Evolutionary conservation across 2,888 invertebrate genomes (phyloP), one percentile per base, ranked within the genome.

Genomic region (Dexiosoma caninum): DNA sequence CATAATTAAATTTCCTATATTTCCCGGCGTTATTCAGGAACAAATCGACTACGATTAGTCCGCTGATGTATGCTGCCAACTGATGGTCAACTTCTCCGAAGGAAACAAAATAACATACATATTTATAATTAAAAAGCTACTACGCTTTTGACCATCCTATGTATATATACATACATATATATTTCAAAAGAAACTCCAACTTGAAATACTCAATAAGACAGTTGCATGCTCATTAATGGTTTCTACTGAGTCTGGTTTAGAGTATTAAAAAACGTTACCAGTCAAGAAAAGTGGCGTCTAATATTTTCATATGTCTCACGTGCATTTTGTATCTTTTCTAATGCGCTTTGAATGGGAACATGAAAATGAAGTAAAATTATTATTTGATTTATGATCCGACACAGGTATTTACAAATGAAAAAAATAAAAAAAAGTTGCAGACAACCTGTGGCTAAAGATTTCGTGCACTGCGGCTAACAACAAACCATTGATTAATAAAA

Each of bases 321-420:
- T 30, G 19, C 6, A 19, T 59, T 44, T 53, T 62, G 30, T 40
- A n/a, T 40, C 6, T 64, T 12, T 59, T 42, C 21, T 53, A 62
- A 67, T 40, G 62, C 44, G 53, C 44, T 0, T 37, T 19, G 46
- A 69, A 75, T 70, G 64, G 23, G 37, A 46, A 72, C 66, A 32
- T 32, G 46, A 55, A 78, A 72, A 66, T 72, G 49, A 70, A 70
- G 70, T 49, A 55, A 77, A 77, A 77, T 40, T 64, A 67, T 66
- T 72, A 60, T 67, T 60, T 78, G 72, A 72, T 78, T 72, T 72
- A 78, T 78, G 19, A 27, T 10, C 44, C 66, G 66, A 60, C 67
- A n/a, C 27, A 72, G 71, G 78, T 78, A 72, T 66, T 72, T 67
- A 60, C 35, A 64, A 64, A 53, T 46, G 21, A 69, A 44, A 30